Evolutionary conservation across 2,797 vertebrate genomes (phyloP).

Genomic region (Chlorospingus semifuscus): DNA sequence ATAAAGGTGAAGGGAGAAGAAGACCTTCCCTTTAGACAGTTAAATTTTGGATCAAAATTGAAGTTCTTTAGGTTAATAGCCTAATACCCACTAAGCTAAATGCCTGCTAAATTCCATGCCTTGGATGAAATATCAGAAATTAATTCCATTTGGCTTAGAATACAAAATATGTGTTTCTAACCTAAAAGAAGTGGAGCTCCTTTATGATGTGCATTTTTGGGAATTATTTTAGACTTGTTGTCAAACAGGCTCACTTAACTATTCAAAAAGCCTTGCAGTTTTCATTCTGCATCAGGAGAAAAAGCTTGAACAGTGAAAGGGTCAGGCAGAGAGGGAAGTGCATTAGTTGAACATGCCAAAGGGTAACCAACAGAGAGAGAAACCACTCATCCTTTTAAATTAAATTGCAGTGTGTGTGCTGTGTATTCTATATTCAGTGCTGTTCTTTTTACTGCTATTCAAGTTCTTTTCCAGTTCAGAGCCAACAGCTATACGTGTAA

Average conservation of each 20-base stretch:
- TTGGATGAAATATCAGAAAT: background rate
- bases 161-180: conserved; percentile 6
- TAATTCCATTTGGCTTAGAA: background rate
- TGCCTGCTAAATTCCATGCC: background rate
- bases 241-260: background rate
- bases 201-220: background rate
- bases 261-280: conserved; percentile 18
- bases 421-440: background rate
- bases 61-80: background rate
- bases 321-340: background rate
- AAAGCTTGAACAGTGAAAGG: background rate
- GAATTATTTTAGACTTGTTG: conserved; percentile 8
- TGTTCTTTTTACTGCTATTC: background rate
- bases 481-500: background rate
- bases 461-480: background rate
- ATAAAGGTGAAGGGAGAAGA: background rate
- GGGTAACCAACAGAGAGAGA: conserved; percentile 32
- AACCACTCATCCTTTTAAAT: conserved; percentile 18
- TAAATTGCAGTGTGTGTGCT: background rate
- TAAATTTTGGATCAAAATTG: background rate
- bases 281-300: conserved; percentile 26
- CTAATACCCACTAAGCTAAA: background rate
- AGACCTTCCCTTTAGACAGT: background rate
- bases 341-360: conserved; percentile 20
- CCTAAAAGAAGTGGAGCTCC: background rate